These are phyloP conservation scores for Centruroides vittatus DNA, from an alignment of 1,140 invertebrate species.

Conservation along the genomic window DNA sequence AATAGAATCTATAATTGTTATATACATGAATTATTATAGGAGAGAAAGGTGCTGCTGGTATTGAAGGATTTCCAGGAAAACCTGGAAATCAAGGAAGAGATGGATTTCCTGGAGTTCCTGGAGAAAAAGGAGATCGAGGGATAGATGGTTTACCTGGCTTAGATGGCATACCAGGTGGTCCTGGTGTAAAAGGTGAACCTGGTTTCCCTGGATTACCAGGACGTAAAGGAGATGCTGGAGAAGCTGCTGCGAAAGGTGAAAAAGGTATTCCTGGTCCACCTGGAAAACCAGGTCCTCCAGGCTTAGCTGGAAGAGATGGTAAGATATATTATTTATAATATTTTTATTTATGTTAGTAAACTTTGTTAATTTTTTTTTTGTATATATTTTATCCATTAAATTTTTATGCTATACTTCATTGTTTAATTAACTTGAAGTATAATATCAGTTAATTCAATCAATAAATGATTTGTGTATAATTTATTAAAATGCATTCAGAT, in stretches of 20 bases:
- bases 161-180: slow-evolving; percentile 29
- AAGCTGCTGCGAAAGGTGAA: slow-evolving; percentile 15
- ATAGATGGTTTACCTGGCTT: slow-evolving; percentile 15
- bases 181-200: slow-evolving; percentile 38
- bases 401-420: too few relatives aligned
- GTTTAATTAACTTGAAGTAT: too few relatives aligned
- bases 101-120: slow-evolving; percentile 20
- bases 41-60: slow-evolving; percentile 14
- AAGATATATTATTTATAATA: too few relatives aligned
- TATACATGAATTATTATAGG: slow-evolving; percentile 2
- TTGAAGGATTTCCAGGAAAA: slow-evolving; percentile 12
- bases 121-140: slow-evolving; percentile 17
- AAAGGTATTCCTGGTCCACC: slow-evolving; percentile 14
- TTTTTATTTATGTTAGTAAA: too few relatives aligned
- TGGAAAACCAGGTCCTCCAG: slow-evolving; percentile 12
- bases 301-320: slow-evolving; percentile 6
- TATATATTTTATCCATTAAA: too few relatives aligned
- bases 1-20: too few relatives aligned
- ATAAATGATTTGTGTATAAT: too few relatives aligned
- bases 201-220: slow-evolving; percentile 22
- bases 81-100: slow-evolving; percentile 15
- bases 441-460: too few relatives aligned
- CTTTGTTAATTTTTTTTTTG: too few relatives aligned
- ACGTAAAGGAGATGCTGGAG: slow-evolving; percentile 18
- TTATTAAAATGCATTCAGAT: too few relatives aligned